Percentiles rank a stretch among this genome's conserved stretches.
Evolutionary conservation across 2,888 invertebrate genomes (phyloP).

Genomic region (Melinopterus prodromus): DNA sequence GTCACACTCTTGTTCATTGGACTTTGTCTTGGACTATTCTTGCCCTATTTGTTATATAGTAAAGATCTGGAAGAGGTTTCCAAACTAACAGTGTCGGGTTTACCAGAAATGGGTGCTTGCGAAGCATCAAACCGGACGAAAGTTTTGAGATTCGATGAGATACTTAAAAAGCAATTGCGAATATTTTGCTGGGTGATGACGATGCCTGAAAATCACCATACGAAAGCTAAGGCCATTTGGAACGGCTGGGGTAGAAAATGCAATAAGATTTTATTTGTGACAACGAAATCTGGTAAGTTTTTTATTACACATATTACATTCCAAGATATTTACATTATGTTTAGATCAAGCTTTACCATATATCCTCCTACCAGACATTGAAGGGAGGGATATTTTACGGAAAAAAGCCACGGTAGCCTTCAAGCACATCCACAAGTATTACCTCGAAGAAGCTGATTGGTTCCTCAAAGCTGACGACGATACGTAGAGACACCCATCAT

Average conservation of each 20-base stretch:
- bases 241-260: conserved; percentile 13
- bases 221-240: conserved; percentile 7
- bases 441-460: not conserved
- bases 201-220: conserved; percentile 9
- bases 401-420: not conserved
- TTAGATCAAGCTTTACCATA: not conserved
- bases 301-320: too few relatives aligned
- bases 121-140: not conserved
- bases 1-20: not conserved
- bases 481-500: not conserved
- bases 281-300: not conserved
- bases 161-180: not conserved
- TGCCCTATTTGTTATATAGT: not conserved
- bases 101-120: not conserved
- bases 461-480: not conserved
- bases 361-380: not conserved
- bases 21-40: not conserved
- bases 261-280: conserved; percentile 9
- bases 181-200: conserved; percentile 20
- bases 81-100: not conserved
- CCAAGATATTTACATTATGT: too few relatives aligned
- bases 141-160: not conserved
- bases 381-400: not conserved
- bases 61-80: not conserved
- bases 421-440: not conserved